Evolutionary conservation across 2,888 invertebrate genomes (phyloP).

Genomic region (Steinernema carpocapsae): DNA sequence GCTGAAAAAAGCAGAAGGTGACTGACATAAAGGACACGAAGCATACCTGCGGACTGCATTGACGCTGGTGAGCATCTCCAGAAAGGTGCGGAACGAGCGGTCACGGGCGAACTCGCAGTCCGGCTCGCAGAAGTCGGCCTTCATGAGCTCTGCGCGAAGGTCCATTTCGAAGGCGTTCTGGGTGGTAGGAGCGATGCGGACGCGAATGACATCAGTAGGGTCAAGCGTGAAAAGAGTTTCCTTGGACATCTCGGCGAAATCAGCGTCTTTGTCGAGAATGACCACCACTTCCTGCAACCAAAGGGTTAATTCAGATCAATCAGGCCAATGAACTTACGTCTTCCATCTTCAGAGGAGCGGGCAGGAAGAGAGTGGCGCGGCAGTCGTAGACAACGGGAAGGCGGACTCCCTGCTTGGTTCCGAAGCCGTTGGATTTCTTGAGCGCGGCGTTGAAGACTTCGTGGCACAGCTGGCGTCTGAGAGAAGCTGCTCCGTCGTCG

Average conservation of each 20-base stretch:
- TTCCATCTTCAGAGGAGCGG: background rate
- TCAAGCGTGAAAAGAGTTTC: background rate
- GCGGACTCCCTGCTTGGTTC: background rate
- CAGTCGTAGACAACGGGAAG: background rate
- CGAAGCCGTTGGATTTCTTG: constrained; percentile 7
- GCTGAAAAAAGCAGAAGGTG: no score
- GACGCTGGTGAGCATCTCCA: constrained; percentile 46
- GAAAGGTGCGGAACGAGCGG: constrained; percentile 43
- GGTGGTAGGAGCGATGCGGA: background rate
- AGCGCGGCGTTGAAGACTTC: background rate
- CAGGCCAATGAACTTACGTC: background rate
- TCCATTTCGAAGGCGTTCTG: background rate
- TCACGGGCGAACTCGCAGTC: constrained; percentile 31
- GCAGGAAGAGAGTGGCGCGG: background rate
- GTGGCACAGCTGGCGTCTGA: background rate
- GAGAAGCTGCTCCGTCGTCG: constrained; percentile 3
- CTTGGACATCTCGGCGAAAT: background rate
- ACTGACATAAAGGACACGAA: no score
- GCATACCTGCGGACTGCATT: constrained; percentile 44
- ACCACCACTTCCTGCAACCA: background rate
- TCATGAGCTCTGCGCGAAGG: background rate
- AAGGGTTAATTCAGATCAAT: background rate
- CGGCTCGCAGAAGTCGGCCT: background rate
- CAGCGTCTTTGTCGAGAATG: background rate
- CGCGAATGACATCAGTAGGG: background rate